phyloP scores from a whole-genome alignment of 2,797 vertebrate genomes.

The Acrossocheilus wenchowensis region DNA sequence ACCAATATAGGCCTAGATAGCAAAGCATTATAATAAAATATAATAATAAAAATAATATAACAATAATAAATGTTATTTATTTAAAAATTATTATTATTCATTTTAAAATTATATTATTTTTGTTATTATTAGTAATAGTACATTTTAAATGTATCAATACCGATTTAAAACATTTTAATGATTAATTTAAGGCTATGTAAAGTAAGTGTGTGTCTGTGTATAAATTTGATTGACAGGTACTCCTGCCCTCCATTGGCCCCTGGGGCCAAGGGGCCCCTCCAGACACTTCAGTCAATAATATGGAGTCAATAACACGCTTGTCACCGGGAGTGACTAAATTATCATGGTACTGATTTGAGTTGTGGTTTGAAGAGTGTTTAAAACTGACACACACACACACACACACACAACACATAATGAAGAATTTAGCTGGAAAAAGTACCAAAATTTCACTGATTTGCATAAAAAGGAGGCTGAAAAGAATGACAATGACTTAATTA shows the following conservation, averaged over 20 bases:
- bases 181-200: not conserved
- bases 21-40: not conserved
- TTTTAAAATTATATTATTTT: no score
- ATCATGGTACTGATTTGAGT: slow-evolving; percentile 15
- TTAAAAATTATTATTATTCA: no score
- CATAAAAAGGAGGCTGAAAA: not conserved
- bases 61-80: no score
- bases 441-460: not conserved
- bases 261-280: slow-evolving; percentile 28
- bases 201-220: not conserved
- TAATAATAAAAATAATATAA: no score
- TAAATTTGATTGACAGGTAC: slow-evolving; percentile 45
- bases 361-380: not conserved
- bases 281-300: slow-evolving; percentile 64
- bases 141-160: not conserved
- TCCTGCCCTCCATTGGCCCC: slow-evolving; percentile 36
- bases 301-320: slow-evolving; percentile 58
- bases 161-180: not conserved
- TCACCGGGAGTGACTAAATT: slow-evolving; percentile 34
- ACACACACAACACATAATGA: not conserved
- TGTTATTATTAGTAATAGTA: not conserved
- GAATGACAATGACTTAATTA: not conserved
- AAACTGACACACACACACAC: not conserved
- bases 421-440: not conserved
- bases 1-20: not conserved